These are phyloP conservation scores for Poeciliopsis turrubarensis DNA, from an alignment of 2,113 vertebrate genomes.

Conservation along the genomic window DNA sequence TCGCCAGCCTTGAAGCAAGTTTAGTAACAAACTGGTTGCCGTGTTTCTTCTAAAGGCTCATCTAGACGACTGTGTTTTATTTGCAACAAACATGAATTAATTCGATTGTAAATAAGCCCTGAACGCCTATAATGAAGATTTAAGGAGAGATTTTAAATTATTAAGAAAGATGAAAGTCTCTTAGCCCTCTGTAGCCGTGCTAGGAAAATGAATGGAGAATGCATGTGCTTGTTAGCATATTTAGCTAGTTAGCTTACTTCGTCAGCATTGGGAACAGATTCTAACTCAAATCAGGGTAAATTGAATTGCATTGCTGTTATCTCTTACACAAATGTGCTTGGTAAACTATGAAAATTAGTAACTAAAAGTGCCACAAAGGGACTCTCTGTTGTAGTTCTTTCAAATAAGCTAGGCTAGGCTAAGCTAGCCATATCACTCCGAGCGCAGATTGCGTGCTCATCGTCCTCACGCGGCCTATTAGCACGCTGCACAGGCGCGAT, in stretches of 20 bases:
- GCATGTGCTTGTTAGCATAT: constrained; percentile 60
- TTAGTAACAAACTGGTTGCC: background rate
- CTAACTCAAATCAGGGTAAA: fast-evolving
- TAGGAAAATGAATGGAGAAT: constrained; percentile 72
- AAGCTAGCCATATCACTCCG: background rate
- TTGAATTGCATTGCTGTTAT: fast-evolving
- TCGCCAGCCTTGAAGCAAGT: background rate
- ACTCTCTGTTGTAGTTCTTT: constrained; percentile 14
- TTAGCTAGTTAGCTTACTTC: constrained; percentile 41
- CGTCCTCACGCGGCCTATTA: constrained; percentile 70
- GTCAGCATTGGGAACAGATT: constrained; percentile 1
- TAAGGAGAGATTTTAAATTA: background rate
- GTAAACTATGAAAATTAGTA: fast-evolving
- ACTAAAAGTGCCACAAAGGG: background rate
- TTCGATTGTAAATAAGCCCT: fast-evolving
- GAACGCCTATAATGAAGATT: background rate
- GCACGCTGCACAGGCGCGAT: constrained; percentile 66
- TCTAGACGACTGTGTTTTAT: background rate
- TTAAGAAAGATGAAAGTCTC: constrained; percentile 21
- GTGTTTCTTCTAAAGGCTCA: background rate
- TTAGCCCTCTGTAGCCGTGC: constrained; percentile 48
- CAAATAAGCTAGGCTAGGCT: background rate
- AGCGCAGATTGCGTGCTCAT: constrained; percentile 63
- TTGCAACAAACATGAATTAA: background rate
- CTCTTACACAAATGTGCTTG: fast-evolving